Base-by-base conservation (phyloP, 2,797 vertebrate genomes). In the Margarornis squamiger region DNA sequence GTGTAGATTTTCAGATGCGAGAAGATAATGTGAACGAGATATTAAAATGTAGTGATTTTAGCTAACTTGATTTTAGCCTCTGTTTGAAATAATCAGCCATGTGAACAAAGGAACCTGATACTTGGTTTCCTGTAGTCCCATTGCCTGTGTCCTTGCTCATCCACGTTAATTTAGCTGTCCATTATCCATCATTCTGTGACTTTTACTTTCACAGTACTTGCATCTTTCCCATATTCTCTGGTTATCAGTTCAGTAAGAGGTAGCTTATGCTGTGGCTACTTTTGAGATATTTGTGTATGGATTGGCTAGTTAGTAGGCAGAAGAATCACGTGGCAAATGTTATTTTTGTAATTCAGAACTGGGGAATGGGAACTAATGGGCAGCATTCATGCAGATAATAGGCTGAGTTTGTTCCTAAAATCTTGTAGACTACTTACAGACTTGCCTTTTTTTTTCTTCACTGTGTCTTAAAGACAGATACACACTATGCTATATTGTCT, bases 401-500 rank as follows among this genome's bases (percentile, higher is more conserved):
- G 36, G 7, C 54, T 75, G 49, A 48, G 22, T 71, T 83, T 49
- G 20, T 87, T 88, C 36, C 27, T 93, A 49, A 90, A 90, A 66
- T 57, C 38, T 82, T 81, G 26, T 41, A 57, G 76, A 19, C 8
- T 22, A 7, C 61, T 89, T 67, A 71, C 36, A 96, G 58, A 86
- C 41, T 92, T 92, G 15, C 10, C 18, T 90, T 62, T 49, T 49
- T 27, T 36, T 77, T 58, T 38, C 46, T 46, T n/a, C 32, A 9
- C 86, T 96, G 16, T 97, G 83, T 94, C 86, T 97, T 97, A 76
- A 96, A 98, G 98, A 98, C 97, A 34, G 97, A 98, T 92, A 95
- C 93, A 9, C 99, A 99, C 97, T 99, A 99, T 97, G 97, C 99
- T 66, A 90, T 99, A 39, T 96, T 99, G 54, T 99, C 98, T 10